Evolutionary conservation across 2,113 vertebrate genomes (phyloP).

Genomic region (Hippoglossus stenolepis): DNA sequence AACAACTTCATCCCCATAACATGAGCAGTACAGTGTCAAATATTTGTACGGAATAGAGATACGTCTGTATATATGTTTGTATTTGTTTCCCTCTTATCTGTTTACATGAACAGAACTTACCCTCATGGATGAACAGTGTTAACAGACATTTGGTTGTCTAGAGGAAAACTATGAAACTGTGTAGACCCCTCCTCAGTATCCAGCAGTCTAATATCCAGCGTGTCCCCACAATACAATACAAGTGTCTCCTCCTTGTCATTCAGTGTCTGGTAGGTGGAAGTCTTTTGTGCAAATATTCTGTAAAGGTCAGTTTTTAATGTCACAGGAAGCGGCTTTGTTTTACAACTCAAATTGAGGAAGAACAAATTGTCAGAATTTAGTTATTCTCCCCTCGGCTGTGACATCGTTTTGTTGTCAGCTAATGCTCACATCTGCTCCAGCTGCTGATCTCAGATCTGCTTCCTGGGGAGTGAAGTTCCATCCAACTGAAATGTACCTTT

Average conservation of each 20-base stretch:
- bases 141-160: background rate
- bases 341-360: conserved; percentile 27
- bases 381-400: background rate
- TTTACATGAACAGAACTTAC: conserved; percentile 59
- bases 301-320: background rate
- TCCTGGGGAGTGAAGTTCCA: background rate
- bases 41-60: conserved; percentile 54
- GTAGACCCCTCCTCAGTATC: background rate
- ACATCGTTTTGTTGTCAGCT: conserved; percentile 10
- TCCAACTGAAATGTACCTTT: background rate
- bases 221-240: background rate
- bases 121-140: conserved; percentile 53
- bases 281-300: background rate
- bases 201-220: conserved; percentile 1
- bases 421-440: background rate
- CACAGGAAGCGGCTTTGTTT: conserved; percentile 11
- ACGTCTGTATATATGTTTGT: conserved; percentile 69
- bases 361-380: conserved; percentile 1
- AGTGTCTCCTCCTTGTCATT: background rate
- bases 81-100: conserved; percentile 22
- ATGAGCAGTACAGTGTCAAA: conserved; percentile 57
- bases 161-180: background rate
- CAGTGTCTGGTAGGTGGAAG: background rate
- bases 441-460: conserved; percentile 3
- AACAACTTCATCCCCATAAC: background rate